Evolutionary conservation across 2,888 invertebrate genomes (phyloP).

Genomic region (Callosobruchus maculatus): DNA sequence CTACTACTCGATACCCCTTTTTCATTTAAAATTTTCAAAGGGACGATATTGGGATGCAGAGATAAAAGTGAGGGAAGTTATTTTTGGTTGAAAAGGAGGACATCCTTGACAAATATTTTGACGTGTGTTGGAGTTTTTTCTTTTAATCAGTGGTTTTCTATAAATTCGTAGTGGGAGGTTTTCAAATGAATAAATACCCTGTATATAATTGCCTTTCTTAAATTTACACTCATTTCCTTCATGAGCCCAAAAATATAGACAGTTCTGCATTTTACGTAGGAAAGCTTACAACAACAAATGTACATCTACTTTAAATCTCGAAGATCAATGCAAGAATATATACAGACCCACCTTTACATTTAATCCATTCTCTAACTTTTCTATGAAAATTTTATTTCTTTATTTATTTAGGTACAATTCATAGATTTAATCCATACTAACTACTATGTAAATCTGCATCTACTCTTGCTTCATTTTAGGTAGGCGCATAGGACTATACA

Average conservation of each 20-base stretch:
- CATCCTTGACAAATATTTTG: no score
- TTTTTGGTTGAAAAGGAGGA: no score
- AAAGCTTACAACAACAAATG: not conserved
- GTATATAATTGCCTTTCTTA: conserved; percentile 8
- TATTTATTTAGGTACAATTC: not conserved
- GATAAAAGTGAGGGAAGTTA: no score
- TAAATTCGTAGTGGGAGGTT: no score
- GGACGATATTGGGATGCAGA: no score
- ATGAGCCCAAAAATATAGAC: conserved; percentile 16
- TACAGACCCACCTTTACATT: not conserved
- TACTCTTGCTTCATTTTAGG: not conserved
- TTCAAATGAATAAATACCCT: no score
- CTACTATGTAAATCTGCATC: not conserved
- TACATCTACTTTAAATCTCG: not conserved
- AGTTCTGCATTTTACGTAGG: conserved; percentile 14
- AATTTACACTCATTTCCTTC: conserved; percentile 20
- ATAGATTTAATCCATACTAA: not conserved
- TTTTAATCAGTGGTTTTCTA: no score
- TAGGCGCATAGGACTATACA: not conserved
- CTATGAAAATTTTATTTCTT: not conserved
- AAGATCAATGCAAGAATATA: not conserved
- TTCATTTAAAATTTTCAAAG: no score
- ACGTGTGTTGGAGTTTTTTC: no score
- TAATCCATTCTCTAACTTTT: not conserved
- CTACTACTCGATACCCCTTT: no score